Evolutionary conservation across 1,140 invertebrate species (phyloP).

Genomic region (Goniozus legneri): DNA sequence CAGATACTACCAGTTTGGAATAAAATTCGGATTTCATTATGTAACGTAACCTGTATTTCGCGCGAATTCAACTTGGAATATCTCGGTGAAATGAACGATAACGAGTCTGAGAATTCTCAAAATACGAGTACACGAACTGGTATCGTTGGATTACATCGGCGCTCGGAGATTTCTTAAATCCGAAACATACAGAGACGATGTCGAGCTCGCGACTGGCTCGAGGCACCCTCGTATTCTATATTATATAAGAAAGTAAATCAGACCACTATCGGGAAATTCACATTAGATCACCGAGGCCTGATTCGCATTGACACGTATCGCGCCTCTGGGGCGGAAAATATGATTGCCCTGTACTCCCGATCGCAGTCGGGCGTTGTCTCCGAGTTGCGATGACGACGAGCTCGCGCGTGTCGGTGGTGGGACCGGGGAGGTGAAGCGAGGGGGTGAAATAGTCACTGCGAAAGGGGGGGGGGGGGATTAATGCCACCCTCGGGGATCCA

Average conservation of each 20-base stretch:
- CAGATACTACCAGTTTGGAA: too few species aligned
- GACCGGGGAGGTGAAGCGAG: conserved; percentile 7
- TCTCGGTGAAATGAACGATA: too few species aligned
- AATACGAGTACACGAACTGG: too few species aligned
- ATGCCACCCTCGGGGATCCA: conserved; percentile 52
- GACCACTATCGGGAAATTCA: conserved; percentile 46
- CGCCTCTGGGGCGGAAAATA: conserved; percentile 53
- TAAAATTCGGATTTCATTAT: too few species aligned
- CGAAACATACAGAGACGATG: conserved; percentile 6
- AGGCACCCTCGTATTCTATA: too few species aligned
- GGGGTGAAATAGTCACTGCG: conserved; percentile 24
- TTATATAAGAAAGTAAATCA: conserved; percentile 51
- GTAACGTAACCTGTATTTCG: too few species aligned
- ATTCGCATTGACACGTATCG: conserved; percentile 54
- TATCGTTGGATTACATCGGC: too few species aligned
- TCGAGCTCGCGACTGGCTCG: conserved; percentile 1
- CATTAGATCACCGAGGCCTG: conserved; percentile 53
- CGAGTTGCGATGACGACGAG: too few species aligned
- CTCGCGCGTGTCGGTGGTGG: too few species aligned
- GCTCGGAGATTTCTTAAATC: conserved; percentile 21
- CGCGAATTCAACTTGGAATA: too few species aligned
- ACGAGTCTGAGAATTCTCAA: too few species aligned
- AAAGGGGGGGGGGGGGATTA: conserved; percentile 41
- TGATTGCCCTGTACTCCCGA: conserved; percentile 45
- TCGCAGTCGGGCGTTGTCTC: conserved; percentile 26